Percentiles rank a stretch among this genome's conserved stretches.
phyloP scores from a whole-genome alignment of 2,113 vertebrate genomes.

The Phoenicopterus ruber region DNA sequence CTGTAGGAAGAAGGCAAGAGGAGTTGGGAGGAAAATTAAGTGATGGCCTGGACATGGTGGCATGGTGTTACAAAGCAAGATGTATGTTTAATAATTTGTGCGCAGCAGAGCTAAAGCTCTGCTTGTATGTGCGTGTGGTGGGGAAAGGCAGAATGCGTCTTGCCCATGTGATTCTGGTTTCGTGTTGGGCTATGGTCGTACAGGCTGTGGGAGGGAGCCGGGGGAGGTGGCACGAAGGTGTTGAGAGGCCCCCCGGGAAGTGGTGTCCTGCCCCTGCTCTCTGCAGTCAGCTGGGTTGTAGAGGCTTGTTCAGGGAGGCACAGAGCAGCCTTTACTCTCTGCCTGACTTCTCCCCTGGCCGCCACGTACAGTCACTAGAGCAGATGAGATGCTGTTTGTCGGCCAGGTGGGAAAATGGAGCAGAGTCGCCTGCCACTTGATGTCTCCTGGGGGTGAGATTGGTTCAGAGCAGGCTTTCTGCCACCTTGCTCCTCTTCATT shows the following conservation, averaged over 20 bases:
- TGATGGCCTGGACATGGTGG: neutral
- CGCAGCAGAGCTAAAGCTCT: neutral
- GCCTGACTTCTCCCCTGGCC: neutral
- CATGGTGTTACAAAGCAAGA: neutral
- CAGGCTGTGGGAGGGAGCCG: neutral
- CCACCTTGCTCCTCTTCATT: fast-evolving
- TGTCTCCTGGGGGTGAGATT: fast-evolving
- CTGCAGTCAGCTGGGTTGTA: neutral
- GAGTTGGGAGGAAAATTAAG: neutral
- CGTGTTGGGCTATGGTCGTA: fast-evolving
- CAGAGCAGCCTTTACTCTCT: neutral
- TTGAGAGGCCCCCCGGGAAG: neutral
- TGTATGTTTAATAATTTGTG: neutral
- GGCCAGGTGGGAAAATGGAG: neutral
- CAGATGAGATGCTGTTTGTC: neutral
- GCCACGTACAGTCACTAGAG: fast-evolving
- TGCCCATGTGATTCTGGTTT: neutral
- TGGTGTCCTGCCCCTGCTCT: neutral
- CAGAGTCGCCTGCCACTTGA: fast-evolving
- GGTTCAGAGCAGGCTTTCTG: neutral
- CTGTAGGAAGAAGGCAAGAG: neutral
- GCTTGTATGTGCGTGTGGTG: neutral
- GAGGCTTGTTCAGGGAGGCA: neutral
- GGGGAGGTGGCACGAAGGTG: neutral
- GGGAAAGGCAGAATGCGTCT: neutral